Evolutionary conservation across 1,140 invertebrate species (phyloP).

Genomic region (Ctenoplectra terminalis): DNA sequence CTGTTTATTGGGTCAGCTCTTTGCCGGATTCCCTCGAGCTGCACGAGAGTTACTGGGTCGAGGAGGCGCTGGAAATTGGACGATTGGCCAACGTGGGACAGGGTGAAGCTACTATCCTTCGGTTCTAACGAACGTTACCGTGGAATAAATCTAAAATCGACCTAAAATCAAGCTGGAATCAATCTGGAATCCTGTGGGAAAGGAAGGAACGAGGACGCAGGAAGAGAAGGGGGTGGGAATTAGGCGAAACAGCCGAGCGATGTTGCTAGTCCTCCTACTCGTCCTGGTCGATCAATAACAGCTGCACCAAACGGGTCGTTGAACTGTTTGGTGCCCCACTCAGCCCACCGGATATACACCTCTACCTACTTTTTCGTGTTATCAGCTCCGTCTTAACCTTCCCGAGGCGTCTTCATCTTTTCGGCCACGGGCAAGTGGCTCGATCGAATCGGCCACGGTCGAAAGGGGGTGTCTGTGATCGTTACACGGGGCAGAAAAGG

Average conservation of each 20-base stretch:
- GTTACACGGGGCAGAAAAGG: neutral
- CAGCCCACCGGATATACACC: conserved; percentile 35
- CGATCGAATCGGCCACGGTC: neutral
- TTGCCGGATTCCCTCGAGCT: conserved; percentile 29
- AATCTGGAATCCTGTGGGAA: conserved; percentile 54
- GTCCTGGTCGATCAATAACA: conserved; percentile 80
- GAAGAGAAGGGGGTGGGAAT: neutral
- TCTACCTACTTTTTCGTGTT: conserved; percentile 46
- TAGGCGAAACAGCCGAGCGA: conserved; percentile 60
- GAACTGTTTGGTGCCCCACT: conserved; percentile 67
- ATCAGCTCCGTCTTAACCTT: conserved; percentile 48
- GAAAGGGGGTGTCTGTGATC: too few relatives aligned
- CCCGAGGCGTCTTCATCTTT: neutral
- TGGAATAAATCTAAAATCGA: too few relatives aligned
- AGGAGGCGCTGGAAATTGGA: neutral
- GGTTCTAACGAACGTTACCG: too few relatives aligned
- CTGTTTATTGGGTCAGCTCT: conserved; percentile 59
- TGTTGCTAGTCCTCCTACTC: conserved; percentile 72
- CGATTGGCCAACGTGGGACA: neutral
- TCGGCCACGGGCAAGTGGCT: neutral
- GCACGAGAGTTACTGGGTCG: conserved; percentile 31
- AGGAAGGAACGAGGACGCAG: conserved; percentile 51
- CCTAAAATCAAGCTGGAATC: too few relatives aligned
- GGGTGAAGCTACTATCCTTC: neutral
- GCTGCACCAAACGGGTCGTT: conserved; percentile 78